A percentile compares a stretch with the other conserved stretches of the same genome.
Conservation (phyloP, 37 sponge, comb jelly and placozoan genomes). For the Geodia barretti region DNA sequence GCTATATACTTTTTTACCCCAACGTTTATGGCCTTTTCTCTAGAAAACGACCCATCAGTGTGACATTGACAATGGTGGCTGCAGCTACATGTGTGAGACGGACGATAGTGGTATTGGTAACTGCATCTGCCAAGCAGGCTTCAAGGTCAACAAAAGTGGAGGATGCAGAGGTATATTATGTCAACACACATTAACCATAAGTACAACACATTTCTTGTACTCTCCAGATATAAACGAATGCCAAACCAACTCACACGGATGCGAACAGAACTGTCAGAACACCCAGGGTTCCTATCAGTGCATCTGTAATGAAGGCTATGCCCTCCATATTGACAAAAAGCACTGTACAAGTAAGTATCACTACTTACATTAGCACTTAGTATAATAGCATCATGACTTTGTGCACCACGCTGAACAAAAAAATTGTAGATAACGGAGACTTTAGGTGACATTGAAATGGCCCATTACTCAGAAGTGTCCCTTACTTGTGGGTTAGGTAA, state of each 20-base stretch:
- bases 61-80: constrained; percentile 41
- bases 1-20: too few species aligned
- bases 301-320: constrained; percentile 27
- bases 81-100: constrained; percentile 35
- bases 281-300: constrained; percentile 47
- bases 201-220: background rate
- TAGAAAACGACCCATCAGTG: background rate
- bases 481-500: too few species aligned
- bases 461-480: too few species aligned
- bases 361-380: too few species aligned
- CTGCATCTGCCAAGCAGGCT: constrained; percentile 47
- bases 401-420: too few species aligned
- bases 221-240: constrained; percentile 30
- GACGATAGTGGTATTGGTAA: background rate
- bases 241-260: background rate
- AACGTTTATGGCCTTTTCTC: too few species aligned
- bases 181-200: too few species aligned
- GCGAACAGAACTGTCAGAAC: constrained; percentile 33
- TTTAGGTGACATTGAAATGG: too few species aligned
- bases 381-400: too few species aligned
- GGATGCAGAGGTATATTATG: background rate
- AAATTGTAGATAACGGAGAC: too few species aligned
- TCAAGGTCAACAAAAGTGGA: background rate
- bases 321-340: constrained; percentile 3
- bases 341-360: constrained; percentile 23